Base-by-base conservation (phyloP, 2,797 vertebrate species). In the Euphonia xanthogaster region DNA sequence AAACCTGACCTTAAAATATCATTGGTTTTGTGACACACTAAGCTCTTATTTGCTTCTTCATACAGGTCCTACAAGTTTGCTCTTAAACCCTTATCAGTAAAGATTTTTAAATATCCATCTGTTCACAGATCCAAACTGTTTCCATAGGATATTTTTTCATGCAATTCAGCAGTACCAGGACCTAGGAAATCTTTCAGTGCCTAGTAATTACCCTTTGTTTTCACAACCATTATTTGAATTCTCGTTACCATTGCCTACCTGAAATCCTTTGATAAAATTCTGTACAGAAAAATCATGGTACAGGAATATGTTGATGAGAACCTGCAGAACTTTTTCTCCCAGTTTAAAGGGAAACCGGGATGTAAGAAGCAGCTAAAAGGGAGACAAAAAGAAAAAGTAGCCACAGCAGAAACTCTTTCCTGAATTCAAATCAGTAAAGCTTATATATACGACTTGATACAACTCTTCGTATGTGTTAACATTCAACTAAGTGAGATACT, bases 261-360 rank as follows among this genome's bases (percentile, higher is more conserved):
- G 99, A 90, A 99, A 94, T 84, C 99, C 99, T 98, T 99, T 99
- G 96, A 99, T 98, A 97, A 99, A 99, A 95, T 99, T 99, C 78
- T 98, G 98, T 76, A 99, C 99, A 75, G 99, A 99, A 97, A 99
- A 99, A 93, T 99, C 99, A 60, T 99, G 99, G 96, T 99, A 99
- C 67, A 99, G 98, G 97, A 99, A 99, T 95, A 99, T 98, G 95
- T 98, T 98, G 83, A 98, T 98, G 79, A 99, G 98, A 96, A 99
- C 98, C 92, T 99, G 99, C 68, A 99, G 97, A 60, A 99, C 99
- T 95, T 99, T 99, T 42, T 96, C 98, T 78, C 97, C 99, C 90
- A 99, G 97, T 95, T 99, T 99, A 94, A 99, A 99, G 3, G 99
- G 98, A 97, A 99, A 99, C 6, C 78, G 79, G 22, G 95, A 72